Conservation (phyloP, 2,888 invertebrate genomes). For the Coenonympha arcania region DNA sequence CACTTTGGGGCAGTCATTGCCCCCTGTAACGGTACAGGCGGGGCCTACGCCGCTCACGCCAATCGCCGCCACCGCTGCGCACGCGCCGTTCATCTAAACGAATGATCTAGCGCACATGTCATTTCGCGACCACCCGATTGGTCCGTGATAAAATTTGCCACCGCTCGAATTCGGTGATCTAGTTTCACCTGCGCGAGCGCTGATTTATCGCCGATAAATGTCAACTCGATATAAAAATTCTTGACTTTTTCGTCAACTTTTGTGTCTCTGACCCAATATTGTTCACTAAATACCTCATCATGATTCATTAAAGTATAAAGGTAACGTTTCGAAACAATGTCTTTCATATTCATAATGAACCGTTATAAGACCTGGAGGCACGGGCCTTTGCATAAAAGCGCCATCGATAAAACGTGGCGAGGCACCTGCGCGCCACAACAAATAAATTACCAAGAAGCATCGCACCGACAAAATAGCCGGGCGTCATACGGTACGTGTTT, state of each 20-base stretch:
- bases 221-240: conserved; percentile 33
- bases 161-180: conserved; percentile 56
- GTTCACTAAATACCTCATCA: conserved; percentile 16
- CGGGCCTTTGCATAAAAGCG: conserved; percentile 25
- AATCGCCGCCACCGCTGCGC: conserved; percentile 60
- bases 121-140: conserved; percentile 68
- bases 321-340: conserved; percentile 15
- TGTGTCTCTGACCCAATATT: conserved; percentile 46
- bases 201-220: conserved; percentile 42
- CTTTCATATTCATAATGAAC: conserved; percentile 15
- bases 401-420: conserved; percentile 38
- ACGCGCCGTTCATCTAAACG: conserved; percentile 63
- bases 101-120: conserved; percentile 71
- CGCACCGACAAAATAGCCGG: conserved; percentile 50
- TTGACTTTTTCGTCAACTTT: conserved; percentile 43
- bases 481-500: conserved; percentile 57
- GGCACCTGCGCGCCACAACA: conserved; percentile 49
- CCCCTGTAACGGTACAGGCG: conserved; percentile 72
- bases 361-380: conserved; percentile 26
- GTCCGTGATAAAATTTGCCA: conserved; percentile 51
- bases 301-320: conserved; percentile 4
- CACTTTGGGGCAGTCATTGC: conserved; percentile 66
- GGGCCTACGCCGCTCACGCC: conserved; percentile 61
- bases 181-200: conserved; percentile 37
- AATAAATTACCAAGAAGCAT: conserved; percentile 52